Percentiles rank a stretch among this genome's conserved stretches.
These are phyloP conservation scores for Alentia gelatinosa DNA, from an alignment of 2,888 invertebrate genomes.

Conservation along the genomic window DNA sequence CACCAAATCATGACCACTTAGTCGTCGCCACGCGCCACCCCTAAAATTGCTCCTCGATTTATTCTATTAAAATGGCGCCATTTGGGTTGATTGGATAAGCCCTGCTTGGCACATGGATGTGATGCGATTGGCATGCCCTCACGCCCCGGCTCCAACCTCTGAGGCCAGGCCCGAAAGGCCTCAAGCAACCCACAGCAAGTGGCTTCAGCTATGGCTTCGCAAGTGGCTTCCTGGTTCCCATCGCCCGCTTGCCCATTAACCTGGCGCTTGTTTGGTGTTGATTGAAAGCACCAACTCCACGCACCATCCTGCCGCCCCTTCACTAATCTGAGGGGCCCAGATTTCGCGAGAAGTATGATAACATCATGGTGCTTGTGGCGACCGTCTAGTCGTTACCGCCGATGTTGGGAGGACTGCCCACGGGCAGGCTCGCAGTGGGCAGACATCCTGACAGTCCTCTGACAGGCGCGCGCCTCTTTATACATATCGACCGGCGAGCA, in stretches of 20 bases:
- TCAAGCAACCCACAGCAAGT: neutral
- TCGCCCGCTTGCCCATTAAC: constrained; percentile 17
- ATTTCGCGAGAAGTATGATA: constrained; percentile 24
- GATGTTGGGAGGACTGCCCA: neutral
- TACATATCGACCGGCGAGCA: neutral
- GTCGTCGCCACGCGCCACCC: neutral
- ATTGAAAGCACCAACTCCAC: constrained; percentile 21
- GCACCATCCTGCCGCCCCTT: neutral
- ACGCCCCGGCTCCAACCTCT: neutral
- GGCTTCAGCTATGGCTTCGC: neutral
- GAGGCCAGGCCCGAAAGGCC: neutral
- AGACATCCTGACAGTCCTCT: neutral
- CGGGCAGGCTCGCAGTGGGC: neutral
- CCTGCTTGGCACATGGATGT: neutral
- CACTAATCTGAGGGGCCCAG: constrained; percentile 25
- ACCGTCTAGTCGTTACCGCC: neutral
- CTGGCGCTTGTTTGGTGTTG: constrained; percentile 27
- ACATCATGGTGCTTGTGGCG: neutral
- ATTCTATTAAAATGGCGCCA: constrained; percentile 47
- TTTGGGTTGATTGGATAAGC: constrained; percentile 48
- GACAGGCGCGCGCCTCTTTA: neutral
- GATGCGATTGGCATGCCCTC: constrained; percentile 17
- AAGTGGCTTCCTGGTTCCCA: neutral
- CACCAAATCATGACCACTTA: constrained; percentile 29
- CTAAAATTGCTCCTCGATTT: constrained; percentile 42